Evolutionary conservation across 2,113 vertebrate genomes (phyloP).

Genomic region (Rutilus rutilus): DNA sequence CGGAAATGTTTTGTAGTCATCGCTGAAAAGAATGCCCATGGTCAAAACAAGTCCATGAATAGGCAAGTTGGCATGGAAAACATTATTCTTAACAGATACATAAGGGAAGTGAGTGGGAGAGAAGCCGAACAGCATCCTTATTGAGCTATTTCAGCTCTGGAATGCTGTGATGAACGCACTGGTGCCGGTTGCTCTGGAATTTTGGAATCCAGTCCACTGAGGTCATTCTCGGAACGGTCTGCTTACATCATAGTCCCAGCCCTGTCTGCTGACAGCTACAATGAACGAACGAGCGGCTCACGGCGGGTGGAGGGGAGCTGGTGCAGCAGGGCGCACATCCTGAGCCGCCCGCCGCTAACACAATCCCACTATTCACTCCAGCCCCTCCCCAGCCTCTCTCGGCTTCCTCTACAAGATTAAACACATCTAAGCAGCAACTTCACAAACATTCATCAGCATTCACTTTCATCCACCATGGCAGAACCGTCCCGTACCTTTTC

Average conservation of each 20-base stretch:
- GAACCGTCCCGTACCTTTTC: neutral
- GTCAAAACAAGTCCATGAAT: constrained; percentile 28
- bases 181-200: constrained; percentile 52
- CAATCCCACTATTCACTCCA: constrained; percentile 55
- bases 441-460: constrained; percentile 33
- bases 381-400: neutral
- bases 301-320: constrained; percentile 7
- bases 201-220: constrained; percentile 56
- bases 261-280: constrained; percentile 34
- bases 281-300: constrained; percentile 3
- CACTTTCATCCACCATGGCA: constrained; percentile 16
- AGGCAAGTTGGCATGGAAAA: constrained; percentile 10
- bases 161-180: constrained; percentile 50
- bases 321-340: constrained; percentile 31
- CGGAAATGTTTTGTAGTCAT: neutral
- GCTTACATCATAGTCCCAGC: constrained; percentile 56
- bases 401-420: constrained; percentile 34
- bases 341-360: constrained; percentile 45
- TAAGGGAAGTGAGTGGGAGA: neutral
- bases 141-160: constrained; percentile 54
- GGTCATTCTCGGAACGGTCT: constrained; percentile 57
- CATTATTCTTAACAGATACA: constrained; percentile 35
- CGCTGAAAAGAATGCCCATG: neutral
- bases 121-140: constrained; percentile 27
- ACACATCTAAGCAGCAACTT: constrained; percentile 29